phyloP scores from a whole-genome alignment of 2,113 vertebrate genomes.

The Pedionomus torquatus region DNA sequence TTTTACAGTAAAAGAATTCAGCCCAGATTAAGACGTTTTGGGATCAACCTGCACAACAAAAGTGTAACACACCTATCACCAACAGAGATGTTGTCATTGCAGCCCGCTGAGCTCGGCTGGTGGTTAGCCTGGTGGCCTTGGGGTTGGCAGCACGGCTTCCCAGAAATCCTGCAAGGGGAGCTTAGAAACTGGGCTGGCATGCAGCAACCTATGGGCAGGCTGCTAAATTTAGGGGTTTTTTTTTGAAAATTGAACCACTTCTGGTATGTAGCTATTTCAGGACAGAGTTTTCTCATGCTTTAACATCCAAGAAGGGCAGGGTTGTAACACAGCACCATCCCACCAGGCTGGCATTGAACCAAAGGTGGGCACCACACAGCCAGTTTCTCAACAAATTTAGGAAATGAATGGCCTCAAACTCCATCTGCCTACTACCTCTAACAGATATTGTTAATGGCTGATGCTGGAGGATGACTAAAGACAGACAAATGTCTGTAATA shows the following conservation, averaged over 20 bases:
- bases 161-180: not conserved
- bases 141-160: not conserved
- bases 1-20: accelerated
- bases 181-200: not conserved
- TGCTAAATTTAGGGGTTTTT: not conserved
- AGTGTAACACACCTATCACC: accelerated
- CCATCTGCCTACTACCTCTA: not conserved
- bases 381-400: not conserved
- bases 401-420: not conserved
- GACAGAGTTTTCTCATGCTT: not conserved
- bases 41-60: not conserved
- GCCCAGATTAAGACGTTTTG: no score
- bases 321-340: not conserved
- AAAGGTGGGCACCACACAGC: not conserved
- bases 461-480: not conserved
- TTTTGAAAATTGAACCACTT: not conserved
- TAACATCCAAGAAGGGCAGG: not conserved
- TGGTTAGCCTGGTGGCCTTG: no score
- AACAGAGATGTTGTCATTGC: not conserved
- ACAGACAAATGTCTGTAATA: not conserved
- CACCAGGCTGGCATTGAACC: not conserved
- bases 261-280: not conserved
- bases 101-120: accelerated
- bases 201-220: not conserved
- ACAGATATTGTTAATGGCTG: not conserved